Evolutionary conservation across 2,113 vertebrate species (phyloP), one percentile per base, ranked within the genome.

Genomic region (Xiphophorus couchianus): DNA sequence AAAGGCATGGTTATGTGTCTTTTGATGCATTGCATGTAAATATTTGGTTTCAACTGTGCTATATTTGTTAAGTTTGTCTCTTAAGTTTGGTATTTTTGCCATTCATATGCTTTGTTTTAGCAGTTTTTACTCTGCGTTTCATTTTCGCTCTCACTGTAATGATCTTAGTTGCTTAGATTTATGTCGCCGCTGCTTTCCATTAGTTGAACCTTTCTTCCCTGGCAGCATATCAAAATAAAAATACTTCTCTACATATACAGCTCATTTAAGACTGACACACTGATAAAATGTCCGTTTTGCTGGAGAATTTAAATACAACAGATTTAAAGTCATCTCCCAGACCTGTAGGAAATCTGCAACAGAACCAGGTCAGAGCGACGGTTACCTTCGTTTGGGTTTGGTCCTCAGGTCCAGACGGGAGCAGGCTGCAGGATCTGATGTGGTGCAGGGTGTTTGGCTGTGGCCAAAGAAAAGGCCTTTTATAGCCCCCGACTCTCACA

Each of bases 301-400:
- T 22, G 30, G 4, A 19, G 30, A 64, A 69, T 63, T 48, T 31
- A 63, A 63, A 31, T 19, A 31, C 29, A 63, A 31, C 3, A 28
- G 5, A 8, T 48, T 5, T 31, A 30, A 63, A 17, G 28, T 30
- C 8, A 19, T 63, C 7, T 27, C 28, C 13, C 7, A 71, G 54
- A 13, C n/a, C 19, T 13, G 4, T 11, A 11, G 30, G 17, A 1
- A 30, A 48, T 0, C 2, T n/a, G 12, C 39, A 7, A 3, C 15
- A 67, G 10, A 66, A 17, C 51, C n/a, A 39, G 28, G 54, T 5
- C 12, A 71, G 11, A 61, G 13, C 15, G 12, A 8, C 42, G 51
- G 67, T 85, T 89, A 92, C 91, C 91, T 90, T 72, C 71, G 72
- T 29, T 72, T 29, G 62, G 73, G 9, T 77, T 69, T 11, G 25